A percentile compares a stretch with the other conserved stretches of the same genome.
Evolutionary conservation across 2,797 vertebrate genomes (phyloP).

Genomic region (Enteromius radiatus): DNA sequence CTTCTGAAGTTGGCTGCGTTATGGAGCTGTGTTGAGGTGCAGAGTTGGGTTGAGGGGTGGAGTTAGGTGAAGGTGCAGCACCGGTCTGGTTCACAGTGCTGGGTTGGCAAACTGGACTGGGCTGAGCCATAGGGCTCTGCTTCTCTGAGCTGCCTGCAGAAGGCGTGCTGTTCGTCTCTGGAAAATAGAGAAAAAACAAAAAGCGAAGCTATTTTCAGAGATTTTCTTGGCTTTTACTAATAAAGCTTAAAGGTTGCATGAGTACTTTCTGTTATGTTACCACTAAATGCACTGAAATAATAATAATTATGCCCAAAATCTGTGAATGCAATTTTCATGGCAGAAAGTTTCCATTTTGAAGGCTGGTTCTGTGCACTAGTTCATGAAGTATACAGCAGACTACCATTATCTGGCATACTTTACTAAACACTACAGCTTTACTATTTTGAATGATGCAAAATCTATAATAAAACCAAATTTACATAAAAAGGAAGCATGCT

Average conservation of each 20-base stretch:
- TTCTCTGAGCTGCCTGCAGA: constrained; percentile 94
- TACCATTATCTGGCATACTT: not conserved
- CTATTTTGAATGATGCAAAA: not conserved
- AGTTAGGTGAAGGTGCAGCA: constrained; percentile 67
- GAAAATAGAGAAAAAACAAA: not conserved
- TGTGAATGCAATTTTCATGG: not conserved
- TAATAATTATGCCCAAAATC: not conserved
- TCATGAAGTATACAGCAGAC: not conserved
- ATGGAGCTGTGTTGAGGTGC: constrained; percentile 64
- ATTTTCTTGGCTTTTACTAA: not conserved
- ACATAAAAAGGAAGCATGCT: not conserved
- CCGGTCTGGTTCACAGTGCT: constrained; percentile 77
- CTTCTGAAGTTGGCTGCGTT: constrained; percentile 78
- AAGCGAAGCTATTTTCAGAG: not conserved
- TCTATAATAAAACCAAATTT: not conserved
- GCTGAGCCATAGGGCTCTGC: constrained; percentile 93
- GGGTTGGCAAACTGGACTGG: constrained; percentile 76
- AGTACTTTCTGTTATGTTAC: not conserved
- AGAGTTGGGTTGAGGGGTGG: constrained; percentile 44
- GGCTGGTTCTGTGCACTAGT: no score
- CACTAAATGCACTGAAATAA: not conserved
- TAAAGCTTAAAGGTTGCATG: not conserved
- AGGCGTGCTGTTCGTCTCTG: constrained; percentile 91
- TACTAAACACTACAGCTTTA: not conserved
- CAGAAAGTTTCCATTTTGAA: not conserved